Conservation (phyloP, 2,888 invertebrate genomes). For the Podabrus alpinus region DNA sequence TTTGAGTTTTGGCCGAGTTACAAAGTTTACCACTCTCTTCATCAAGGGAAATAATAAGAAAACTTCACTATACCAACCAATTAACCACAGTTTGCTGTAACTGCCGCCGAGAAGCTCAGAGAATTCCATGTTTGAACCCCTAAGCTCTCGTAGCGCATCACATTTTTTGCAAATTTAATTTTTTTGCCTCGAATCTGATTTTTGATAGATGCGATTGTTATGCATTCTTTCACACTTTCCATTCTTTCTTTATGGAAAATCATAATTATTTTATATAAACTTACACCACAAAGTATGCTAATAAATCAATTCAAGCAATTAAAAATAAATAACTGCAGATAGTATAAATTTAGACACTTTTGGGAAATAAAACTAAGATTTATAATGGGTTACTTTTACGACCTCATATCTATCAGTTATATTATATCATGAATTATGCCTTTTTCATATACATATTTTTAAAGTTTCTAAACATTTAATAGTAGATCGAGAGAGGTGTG, state of each 20-base stretch:
- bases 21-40: background rate
- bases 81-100: too few relatives aligned
- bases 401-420: constrained; percentile 26
- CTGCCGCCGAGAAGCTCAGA: background rate
- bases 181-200: background rate
- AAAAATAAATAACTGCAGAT: constrained; percentile 32
- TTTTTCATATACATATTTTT: background rate
- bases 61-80: background rate
- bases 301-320: constrained; percentile 29
- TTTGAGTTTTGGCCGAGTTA: background rate
- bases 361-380: constrained; percentile 26
- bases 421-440: constrained; percentile 20
- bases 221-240: background rate
- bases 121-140: background rate
- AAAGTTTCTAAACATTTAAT: background rate
- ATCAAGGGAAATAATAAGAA: background rate
- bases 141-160: too few relatives aligned
- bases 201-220: background rate
- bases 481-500: background rate
- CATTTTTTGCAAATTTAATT: background rate
- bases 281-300: constrained; percentile 13
- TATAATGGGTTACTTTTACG: constrained; percentile 29
- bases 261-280: background rate
- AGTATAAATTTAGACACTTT: constrained; percentile 33
- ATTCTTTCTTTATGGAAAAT: background rate